Conservation (phyloP, 2,797 vertebrate species). For the Masticophis lateralis region DNA sequence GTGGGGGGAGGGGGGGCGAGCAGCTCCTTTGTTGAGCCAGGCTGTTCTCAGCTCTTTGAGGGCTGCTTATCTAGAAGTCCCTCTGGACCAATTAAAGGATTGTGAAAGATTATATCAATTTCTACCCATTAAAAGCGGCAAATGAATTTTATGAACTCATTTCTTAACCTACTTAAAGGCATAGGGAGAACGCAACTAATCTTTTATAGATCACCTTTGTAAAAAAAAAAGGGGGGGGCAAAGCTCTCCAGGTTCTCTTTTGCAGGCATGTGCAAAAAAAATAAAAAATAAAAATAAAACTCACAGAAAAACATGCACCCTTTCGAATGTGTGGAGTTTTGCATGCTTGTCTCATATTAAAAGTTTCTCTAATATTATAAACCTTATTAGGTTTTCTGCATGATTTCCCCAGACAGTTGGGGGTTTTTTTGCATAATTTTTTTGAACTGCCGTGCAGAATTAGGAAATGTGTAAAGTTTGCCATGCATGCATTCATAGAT, state of each 20-base stretch:
- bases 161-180: not conserved
- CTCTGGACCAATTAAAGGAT: not conserved
- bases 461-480: not conserved
- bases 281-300: not conserved
- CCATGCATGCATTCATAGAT: not conserved
- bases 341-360: not conserved
- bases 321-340: not conserved
- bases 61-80: not conserved
- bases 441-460: not conserved
- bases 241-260: not conserved
- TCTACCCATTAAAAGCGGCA: not conserved
- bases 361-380: not conserved
- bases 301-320: not conserved
- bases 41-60: not conserved
- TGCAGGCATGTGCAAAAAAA: not conserved
- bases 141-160: not conserved
- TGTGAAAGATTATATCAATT: not conserved
- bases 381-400: not conserved
- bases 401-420: not conserved
- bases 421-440: not conserved
- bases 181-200: not conserved
- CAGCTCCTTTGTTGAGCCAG: not conserved
- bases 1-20: accelerated
- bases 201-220: not conserved
- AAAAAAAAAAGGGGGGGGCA: not conserved